Base-by-base conservation (phyloP, 2,888 invertebrate species). In the Clunio marinus region DNA sequence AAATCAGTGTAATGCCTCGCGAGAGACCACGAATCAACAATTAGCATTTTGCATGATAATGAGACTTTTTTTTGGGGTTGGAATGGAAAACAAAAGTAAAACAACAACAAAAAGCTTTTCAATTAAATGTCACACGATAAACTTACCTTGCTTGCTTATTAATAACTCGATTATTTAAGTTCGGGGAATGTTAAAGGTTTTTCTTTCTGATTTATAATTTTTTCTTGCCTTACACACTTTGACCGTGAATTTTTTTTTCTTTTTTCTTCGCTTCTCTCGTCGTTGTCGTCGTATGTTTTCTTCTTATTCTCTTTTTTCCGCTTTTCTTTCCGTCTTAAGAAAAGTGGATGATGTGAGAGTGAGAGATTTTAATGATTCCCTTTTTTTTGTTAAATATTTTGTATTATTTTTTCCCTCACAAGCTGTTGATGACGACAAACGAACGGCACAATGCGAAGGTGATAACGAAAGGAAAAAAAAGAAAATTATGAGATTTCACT, bases 1-100 rank as follows among this genome's bases (percentile, higher is more conserved):
- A 32, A 51, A 51, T 51, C 51, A 51, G 20, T 51, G 51, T 51
- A 51, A 51, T 7, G 51, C 51, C 51, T 20, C 51, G 22, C 51
- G 35, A 32, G 35, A 13, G 35, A 32, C 5, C 35, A 32, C 35
- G 51, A 51, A 51, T 51, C 51, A 51, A 51, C 51, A 51, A 51
- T 51, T 51, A 51, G 51, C 51, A 51, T 51, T 51, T 51, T 51
- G 51, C 51, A 51, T 51, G 51, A 51, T 51, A 51, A 51, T 22
- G 51, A 22, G 22, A 22, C 51, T 17, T 51, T 51, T 51, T 51
- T 51, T 17, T 13, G 51, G 41, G 41, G 51, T 17, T 51, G 17
- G n/a, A n/a, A n/a, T n/a, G n/a, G n/a, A n/a, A n/a, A n/a, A n/a
- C n/a, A n/a, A n/a, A n/a, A n/a, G n/a, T n/a, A n/a, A n/a, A n/a